Conservation (phyloP, 2,797 vertebrate genomes). For the Glossophaga mutica region DNA sequence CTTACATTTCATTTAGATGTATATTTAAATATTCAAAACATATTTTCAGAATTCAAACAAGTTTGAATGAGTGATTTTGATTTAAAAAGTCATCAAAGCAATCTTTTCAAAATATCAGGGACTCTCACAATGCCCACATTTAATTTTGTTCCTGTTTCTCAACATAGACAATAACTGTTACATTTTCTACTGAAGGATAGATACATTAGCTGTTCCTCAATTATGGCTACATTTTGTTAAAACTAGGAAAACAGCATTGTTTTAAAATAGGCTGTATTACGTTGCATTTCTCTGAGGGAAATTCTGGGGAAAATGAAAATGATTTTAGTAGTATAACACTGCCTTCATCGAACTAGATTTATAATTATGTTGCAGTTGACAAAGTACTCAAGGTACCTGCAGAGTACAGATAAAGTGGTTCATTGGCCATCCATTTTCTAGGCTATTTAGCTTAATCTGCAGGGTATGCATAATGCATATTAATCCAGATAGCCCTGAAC, state of each 20-base stretch:
- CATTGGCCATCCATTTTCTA: conserved; percentile 67
- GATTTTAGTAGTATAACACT: conserved; percentile 27
- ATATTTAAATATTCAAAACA: neutral
- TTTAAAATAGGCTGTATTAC: conserved; percentile 32
- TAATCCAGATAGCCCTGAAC: conserved; percentile 28
- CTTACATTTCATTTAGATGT: neutral
- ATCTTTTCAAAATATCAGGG: neutral
- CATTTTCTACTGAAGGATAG: neutral
- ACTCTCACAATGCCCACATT: neutral
- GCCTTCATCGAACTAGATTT: conserved; percentile 38
- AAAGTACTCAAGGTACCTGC: conserved; percentile 63
- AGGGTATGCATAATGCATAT: conserved; percentile 63
- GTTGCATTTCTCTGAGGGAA: conserved; percentile 40
- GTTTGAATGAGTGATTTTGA: neutral
- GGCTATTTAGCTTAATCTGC: conserved; percentile 45
- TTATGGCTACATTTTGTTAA: conserved; percentile 33
- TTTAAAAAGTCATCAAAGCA: neutral
- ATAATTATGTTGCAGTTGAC: conserved; percentile 51
- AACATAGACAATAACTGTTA: neutral
- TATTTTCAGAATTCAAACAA: neutral
- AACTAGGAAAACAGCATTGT: conserved; percentile 15
- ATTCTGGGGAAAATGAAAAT: conserved; percentile 22
- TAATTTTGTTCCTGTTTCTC: neutral
- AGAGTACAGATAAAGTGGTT: conserved; percentile 71
- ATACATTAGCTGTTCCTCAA: neutral